Evolutionary conservation across 2,797 vertebrate genomes (phyloP), one percentile per base, ranked within the genome.

Genomic region (Gymnoscopelus braueri): DNA sequence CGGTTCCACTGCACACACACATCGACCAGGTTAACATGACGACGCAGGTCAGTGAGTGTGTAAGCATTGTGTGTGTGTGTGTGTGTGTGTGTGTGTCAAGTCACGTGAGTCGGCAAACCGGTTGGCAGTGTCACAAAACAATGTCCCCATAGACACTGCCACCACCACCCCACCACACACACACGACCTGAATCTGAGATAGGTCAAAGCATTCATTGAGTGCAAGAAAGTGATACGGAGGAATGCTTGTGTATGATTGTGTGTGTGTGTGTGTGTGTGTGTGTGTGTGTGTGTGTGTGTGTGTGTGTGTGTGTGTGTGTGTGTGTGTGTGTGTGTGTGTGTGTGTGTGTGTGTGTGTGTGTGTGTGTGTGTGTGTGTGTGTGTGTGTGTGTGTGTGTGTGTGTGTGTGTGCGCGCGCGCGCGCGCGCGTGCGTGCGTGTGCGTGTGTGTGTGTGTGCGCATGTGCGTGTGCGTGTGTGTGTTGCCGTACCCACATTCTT

Each of bases 391-490:
- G 54, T 62, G 59, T 53, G 44, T 60, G 32, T 11, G 35, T 11
- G 48, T 60, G 61, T 51, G 60, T 69, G 32, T 55, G 55, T 47
- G 52, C n/a, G n/a, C n/a, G n/a, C n/a, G n/a, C n/a, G n/a, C n/a
- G n/a, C n/a, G n/a, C n/a, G n/a, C n/a, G n/a, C n/a, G n/a, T 72
- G 26, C 3, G 2, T 56, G 39, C 58, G 26, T 54, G 52, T 23
- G 15, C 23, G 52, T 54, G 15, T 54, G 52, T 23, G 15, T 54
- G 52, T 54, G 52, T 53, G 51, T 53, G 51, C 19, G 13, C 2
- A 3, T 53, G 24, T 9, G 3, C 0, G n/a, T 50, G 1, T 55
- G 59, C 26, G n/a, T 19, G 58, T 74, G 53, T 59, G n/a, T 78
- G 39, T 44, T 44, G 39, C 39, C 39, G 39, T 7, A 10, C 39